Evolutionary conservation across 2,113 vertebrate species (phyloP).

Genomic region (Peucedramus taeniatus): DNA sequence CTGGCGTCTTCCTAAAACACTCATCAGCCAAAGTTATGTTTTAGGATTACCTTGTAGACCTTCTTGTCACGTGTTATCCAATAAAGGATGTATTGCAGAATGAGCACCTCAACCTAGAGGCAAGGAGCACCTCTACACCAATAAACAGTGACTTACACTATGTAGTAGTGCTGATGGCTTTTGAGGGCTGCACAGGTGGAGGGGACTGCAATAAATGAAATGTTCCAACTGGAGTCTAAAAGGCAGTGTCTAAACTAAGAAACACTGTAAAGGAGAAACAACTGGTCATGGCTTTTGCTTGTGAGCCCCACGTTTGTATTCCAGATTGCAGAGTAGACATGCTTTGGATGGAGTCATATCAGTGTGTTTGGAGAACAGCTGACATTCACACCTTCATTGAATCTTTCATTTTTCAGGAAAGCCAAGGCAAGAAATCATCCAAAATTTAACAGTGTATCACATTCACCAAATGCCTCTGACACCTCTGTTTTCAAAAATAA

Average conservation of each 20-base stretch:
- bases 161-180: background rate
- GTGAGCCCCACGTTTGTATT: background rate
- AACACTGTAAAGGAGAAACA: background rate
- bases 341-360: background rate
- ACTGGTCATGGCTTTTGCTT: too few species aligned
- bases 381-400: background rate
- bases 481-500: background rate
- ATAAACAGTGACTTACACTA: background rate
- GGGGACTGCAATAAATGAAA: background rate
- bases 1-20: background rate
- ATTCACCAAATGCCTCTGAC: background rate
- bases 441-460: background rate
- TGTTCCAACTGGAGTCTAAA: background rate
- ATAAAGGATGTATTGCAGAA: background rate
- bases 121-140: background rate
- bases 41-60: background rate
- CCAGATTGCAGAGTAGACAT: background rate
- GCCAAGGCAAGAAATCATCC: background rate
- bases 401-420: background rate
- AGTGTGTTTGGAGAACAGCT: background rate
- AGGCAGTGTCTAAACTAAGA: background rate
- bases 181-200: background rate
- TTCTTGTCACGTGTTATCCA: background rate
- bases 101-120: background rate
- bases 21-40: background rate